phyloP scores from a whole-genome alignment of 1,140 invertebrate species.

The Planococcus citri region DNA sequence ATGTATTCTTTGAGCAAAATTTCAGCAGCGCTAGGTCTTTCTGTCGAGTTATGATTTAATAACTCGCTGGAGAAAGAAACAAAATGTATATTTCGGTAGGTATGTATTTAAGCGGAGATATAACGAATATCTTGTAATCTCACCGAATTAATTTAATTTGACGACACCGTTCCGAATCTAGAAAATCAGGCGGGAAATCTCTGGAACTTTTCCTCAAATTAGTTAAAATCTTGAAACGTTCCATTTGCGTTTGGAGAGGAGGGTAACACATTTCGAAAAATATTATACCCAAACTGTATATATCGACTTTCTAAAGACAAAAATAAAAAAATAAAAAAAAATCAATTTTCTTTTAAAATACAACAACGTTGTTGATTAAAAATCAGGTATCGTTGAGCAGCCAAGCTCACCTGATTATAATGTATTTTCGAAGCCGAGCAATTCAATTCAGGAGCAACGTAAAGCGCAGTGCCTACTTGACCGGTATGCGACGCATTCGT shows the following conservation, averaged over 20 bases:
- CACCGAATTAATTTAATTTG: conserved; percentile 39
- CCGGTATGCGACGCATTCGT: conserved; percentile 52
- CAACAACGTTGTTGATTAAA: no score
- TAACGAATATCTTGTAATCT: not conserved
- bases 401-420: conserved; percentile 62
- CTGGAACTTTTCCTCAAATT: conserved; percentile 53
- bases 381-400: no score
- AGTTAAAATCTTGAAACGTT: conserved; percentile 63
- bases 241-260: conserved; percentile 71
- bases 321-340: no score
- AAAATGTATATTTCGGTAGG: not conserved
- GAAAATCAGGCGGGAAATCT: conserved; percentile 49
- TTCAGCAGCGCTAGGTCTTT: conserved; percentile 69
- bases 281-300: conserved; percentile 82
- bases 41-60: conserved; percentile 67
- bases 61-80: conserved; percentile 46
- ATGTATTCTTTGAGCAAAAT: conserved; percentile 66
- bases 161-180: conserved; percentile 35
- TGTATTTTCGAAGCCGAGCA: conserved; percentile 48
- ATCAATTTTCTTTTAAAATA: no score
- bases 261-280: conserved; percentile 90
- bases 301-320: conserved; percentile 74
- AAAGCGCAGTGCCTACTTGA: conserved; percentile 82
- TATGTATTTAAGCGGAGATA: no score
- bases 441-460: conserved; percentile 80